Evolutionary conservation across 2,113 vertebrate species (phyloP).

Genomic region (Brienomyrus longianalis): DNA sequence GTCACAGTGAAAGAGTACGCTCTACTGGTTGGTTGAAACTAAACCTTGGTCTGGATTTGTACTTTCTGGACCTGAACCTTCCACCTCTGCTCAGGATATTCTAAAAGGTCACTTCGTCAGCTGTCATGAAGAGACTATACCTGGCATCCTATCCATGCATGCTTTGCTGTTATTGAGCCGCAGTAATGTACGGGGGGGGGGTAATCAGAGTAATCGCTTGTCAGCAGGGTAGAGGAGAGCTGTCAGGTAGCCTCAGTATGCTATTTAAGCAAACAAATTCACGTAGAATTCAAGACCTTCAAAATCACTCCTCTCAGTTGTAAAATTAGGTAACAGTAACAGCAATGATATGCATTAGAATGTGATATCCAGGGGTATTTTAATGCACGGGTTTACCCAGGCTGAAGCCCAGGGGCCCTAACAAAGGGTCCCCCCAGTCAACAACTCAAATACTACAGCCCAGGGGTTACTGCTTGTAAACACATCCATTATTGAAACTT

Average conservation of each 20-base stretch:
- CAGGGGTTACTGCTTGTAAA: neutral
- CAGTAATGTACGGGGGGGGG: too few relatives aligned
- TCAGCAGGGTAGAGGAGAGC: neutral
- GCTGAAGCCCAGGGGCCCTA: neutral
- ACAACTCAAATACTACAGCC: neutral
- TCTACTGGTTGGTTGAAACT: neutral
- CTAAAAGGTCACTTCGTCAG: neutral
- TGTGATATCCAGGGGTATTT: neutral
- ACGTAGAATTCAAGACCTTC: neutral
- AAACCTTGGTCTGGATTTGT: neutral
- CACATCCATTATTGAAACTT: neutral
- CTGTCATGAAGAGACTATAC: neutral
- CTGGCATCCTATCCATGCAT: neutral
- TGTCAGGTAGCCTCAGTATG: neutral
- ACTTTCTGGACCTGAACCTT: neutral
- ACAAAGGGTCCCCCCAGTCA: neutral
- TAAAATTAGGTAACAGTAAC: neutral
- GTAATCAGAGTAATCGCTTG: neutral
- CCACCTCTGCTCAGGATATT: neutral
- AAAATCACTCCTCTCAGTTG: neutral
- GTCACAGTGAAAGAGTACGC: neutral
- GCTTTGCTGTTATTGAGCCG: too few relatives aligned
- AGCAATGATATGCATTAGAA: neutral
- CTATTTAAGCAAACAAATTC: constrained; percentile 15
- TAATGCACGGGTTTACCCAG: neutral